These are phyloP conservation scores for Trichechus manatus DNA, from an alignment of 2,113 vertebrate species.

Conservation along the genomic window DNA sequence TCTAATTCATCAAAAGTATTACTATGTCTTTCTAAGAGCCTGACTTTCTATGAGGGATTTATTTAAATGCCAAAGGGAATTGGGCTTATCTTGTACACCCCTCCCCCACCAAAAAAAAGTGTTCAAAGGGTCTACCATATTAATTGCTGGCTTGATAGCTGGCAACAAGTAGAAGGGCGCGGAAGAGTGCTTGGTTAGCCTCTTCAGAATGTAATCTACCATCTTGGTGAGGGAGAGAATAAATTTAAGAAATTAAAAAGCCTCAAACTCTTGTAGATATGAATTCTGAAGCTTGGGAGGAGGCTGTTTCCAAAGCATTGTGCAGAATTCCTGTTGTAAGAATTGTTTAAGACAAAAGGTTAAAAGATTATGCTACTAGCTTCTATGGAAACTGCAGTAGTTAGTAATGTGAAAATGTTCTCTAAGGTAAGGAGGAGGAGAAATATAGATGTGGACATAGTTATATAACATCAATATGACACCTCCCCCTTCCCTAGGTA, in stretches of 20 bases:
- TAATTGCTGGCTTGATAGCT: neutral
- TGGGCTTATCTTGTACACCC: neutral
- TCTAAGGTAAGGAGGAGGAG: neutral
- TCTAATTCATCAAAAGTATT: neutral
- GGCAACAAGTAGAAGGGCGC: neutral
- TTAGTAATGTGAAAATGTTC: neutral
- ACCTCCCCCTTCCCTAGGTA: neutral
- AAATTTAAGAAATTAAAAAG: constrained; percentile 21
- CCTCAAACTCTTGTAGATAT: neutral
- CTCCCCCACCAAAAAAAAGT: neutral
- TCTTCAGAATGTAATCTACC: neutral
- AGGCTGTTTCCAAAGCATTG: neutral
- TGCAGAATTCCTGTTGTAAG: neutral
- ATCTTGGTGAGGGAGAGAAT: constrained; percentile 17
- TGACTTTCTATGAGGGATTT: neutral
- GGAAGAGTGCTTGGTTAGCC: neutral
- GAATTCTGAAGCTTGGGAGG: constrained; percentile 4
- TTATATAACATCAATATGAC: neutral
- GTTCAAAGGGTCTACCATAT: neutral
- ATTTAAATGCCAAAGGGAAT: constrained; percentile 3
- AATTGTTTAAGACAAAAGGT: neutral
- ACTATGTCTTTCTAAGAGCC: neutral
- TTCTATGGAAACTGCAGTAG: neutral
- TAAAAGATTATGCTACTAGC: neutral
- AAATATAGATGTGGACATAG: neutral